Base-by-base conservation (phyloP, 92 coral and sea anemone genomes). In the Phymanthus crucifer region DNA sequence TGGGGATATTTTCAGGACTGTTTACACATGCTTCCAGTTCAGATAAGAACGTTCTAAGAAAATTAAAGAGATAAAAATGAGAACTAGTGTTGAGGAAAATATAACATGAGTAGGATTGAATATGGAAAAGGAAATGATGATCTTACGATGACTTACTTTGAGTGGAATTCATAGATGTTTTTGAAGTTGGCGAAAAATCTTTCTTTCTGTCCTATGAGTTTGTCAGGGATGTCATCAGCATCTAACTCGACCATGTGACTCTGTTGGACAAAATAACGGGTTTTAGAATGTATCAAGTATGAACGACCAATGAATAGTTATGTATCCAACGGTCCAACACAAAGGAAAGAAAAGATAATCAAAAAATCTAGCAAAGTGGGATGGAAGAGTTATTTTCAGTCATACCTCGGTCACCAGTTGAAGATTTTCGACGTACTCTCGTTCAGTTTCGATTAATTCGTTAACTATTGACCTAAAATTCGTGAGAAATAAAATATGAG, bases 231-330 rank as follows among this genome's bases (percentile, higher is more conserved):
- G 73, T 96, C 99, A 70, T 90, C 98, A 18, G 94, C 95, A n/a
- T 96, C 99, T 74, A 96, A 84, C 64, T 96, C 99, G 32, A 80
- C 93, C 76, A 96, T 61, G 78, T 96, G 99, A 67, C 90, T 93
- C 99, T 96, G 80, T 58, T 50, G 70, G 1, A 27, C 17, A 37
- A 27, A 61, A 32, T 7, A 66, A n/a, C 23, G 32, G 9, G 27
- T 43, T 43, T 43, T 10, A 11, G 14, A 43, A n/a, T n/a, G n/a
- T n/a, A n/a, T n/a, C n/a, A n/a, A n/a, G n/a, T 43, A 5, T 17
- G 48, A 43, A 8, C 13, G 13, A n/a, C n/a, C n/a, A 2, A 43
- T 43, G 48, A 43, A 43, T 43, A 43, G 43, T 3, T 43, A 43
- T 43, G 14, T 7, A 43, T 10, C 48, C 48, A 43, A 43, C 48